Percentiles rank a stretch among this genome's conserved stretches.
phyloP scores from a whole-genome alignment of 2,113 vertebrate species.

The Mellivora capensis region DNA sequence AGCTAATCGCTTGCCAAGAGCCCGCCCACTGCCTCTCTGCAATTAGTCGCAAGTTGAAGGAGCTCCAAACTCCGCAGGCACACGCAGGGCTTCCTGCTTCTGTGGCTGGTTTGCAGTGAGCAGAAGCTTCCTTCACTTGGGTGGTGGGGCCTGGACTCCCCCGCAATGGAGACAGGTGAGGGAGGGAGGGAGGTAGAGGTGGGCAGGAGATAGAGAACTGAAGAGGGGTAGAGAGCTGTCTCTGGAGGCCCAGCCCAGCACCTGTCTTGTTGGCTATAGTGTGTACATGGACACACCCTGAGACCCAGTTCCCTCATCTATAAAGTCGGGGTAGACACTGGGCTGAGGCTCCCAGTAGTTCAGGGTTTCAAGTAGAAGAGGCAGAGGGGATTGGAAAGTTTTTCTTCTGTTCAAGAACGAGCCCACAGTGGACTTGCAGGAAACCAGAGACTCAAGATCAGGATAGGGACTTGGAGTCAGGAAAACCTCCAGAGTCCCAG shows the following conservation, averaged over 20 bases:
- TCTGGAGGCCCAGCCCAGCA: not conserved
- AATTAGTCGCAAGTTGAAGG: slow-evolving; percentile 96
- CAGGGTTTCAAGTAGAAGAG: not conserved
- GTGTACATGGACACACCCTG: not conserved
- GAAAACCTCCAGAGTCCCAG: not conserved
- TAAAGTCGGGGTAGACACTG: not conserved
- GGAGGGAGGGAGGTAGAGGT: too few relatives aligned
- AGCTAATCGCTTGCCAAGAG: slow-evolving; percentile 96
- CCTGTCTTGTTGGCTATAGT: not conserved
- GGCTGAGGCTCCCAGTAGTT: not conserved
- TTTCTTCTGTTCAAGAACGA: not conserved
- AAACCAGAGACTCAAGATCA: not conserved
- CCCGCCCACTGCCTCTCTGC: slow-evolving; percentile 93
- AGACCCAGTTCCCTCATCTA: not conserved
- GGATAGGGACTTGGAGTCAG: not conserved
- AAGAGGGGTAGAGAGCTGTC: not conserved
- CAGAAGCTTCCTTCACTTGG: slow-evolving; percentile 75
- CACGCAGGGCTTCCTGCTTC: slow-evolving; percentile 81
- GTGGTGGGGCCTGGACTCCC: not conserved
- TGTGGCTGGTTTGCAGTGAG: slow-evolving; percentile 80
- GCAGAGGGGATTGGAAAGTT: not conserved
- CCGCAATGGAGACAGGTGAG: not conserved
- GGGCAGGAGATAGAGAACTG: not conserved
- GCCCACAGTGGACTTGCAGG: not conserved
- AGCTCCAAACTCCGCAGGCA: slow-evolving; percentile 85